These are phyloP conservation scores for Lampris megalopsis DNA, from an alignment of 2,113 vertebrate genomes.

Conservation along the genomic window DNA sequence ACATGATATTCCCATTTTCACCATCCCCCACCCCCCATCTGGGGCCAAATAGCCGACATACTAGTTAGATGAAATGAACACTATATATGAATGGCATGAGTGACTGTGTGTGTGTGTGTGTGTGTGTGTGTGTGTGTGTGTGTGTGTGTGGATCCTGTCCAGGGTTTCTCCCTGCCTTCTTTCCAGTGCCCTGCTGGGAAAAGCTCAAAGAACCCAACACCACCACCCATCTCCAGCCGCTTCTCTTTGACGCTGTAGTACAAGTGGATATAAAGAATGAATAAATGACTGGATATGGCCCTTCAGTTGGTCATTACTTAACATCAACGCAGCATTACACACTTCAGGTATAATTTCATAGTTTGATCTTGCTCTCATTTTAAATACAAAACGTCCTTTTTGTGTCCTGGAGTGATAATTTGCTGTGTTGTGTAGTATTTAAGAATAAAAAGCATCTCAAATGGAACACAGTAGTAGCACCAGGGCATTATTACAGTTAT, in stretches of 20 bases:
- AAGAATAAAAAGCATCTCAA: slow-evolving; percentile 29
- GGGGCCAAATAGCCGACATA: too few species aligned
- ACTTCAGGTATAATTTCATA: slow-evolving; percentile 35
- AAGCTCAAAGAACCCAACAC: too few species aligned
- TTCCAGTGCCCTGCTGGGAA: too few species aligned
- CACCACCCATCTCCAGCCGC: too few species aligned
- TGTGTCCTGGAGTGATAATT: slow-evolving; percentile 41
- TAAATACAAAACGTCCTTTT: slow-evolving; percentile 5
- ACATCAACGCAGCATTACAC: slow-evolving; percentile 28
- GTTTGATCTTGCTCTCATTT: slow-evolving; percentile 42
- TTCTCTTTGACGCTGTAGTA: slow-evolving; percentile 1
- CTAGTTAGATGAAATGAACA: too few species aligned
- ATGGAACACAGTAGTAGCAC: slow-evolving; percentile 12
- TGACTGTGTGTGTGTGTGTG: slow-evolving; percentile 27
- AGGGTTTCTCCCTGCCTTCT: slow-evolving; percentile 51
- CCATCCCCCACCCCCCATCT: too few species aligned
- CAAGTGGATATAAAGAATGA: slow-evolving; percentile 49
- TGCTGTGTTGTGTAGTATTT: slow-evolving; percentile 11
- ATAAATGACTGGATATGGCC: neutral
- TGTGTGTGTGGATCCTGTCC: slow-evolving; percentile 47
- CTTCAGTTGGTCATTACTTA: slow-evolving; percentile 51
- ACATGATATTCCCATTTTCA: too few species aligned
- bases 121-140: neutral
- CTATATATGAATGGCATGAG: neutral
- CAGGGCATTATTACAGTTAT: slow-evolving; percentile 42